A percentile compares a stretch with the other conserved stretches of the same genome.
Evolutionary conservation across 1,140 invertebrate genomes (phyloP).

Genomic region (Philaenus spumarius): DNA sequence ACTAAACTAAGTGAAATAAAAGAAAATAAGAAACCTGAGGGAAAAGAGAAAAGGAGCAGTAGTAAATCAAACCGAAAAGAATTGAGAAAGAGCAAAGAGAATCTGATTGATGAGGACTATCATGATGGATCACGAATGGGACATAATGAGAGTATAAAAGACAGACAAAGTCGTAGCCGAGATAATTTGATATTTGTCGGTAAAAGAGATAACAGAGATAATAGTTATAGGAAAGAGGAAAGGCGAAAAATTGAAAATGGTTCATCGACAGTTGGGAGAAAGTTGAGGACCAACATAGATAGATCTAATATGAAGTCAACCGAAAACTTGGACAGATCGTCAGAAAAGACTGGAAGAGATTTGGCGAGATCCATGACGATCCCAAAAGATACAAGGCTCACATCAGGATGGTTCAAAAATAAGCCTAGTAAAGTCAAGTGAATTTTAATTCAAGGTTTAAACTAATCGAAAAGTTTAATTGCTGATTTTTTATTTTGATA

Average conservation of each 20-base stretch:
- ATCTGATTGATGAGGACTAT: background rate
- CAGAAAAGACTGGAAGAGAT: background rate
- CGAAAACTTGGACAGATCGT: background rate
- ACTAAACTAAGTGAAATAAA: too few relatives aligned
- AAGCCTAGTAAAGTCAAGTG: conserved; percentile 35
- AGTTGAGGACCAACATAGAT: background rate
- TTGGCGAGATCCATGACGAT: conserved; percentile 57
- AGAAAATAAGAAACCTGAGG: background rate
- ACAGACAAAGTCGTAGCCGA: background rate
- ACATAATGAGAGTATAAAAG: background rate
- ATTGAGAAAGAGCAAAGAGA: conserved; percentile 9
- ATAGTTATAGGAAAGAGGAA: background rate
- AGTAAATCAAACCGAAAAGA: background rate
- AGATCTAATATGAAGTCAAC: too few relatives aligned
- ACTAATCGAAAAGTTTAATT: conserved; percentile 7
- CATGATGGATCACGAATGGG: background rate
- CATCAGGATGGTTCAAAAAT: conserved; percentile 63
- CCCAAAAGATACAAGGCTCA: conserved; percentile 58
- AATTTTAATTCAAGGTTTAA: background rate
- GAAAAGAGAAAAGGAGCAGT: background rate
- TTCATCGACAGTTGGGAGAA: background rate
- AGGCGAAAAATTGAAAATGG: background rate
- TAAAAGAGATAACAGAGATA: background rate
- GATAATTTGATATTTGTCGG: conserved; percentile 10
- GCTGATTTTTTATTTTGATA: background rate